Conservation (phyloP, 2,113 vertebrate genomes). For the Elgaria multicarinata region DNA sequence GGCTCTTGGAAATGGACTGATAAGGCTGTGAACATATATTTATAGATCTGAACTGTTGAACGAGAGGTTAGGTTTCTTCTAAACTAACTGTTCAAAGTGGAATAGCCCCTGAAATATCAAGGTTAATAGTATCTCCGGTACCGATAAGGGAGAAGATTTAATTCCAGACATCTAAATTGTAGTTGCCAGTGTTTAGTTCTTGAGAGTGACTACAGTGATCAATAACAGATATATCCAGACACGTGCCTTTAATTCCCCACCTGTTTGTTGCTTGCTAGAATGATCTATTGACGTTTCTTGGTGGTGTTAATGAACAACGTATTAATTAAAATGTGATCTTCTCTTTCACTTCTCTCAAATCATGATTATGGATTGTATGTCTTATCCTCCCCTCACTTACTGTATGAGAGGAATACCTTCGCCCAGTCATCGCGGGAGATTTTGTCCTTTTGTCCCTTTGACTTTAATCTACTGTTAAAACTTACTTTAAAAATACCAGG, state of each 20-base stretch:
- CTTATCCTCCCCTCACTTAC: neutral
- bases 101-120: slow-evolving; percentile 4
- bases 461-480: neutral
- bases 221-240: slow-evolving; percentile 4
- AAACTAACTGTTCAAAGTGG: neutral
- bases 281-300: neutral
- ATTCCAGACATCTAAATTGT: neutral
- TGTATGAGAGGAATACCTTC: neutral
- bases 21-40: neutral
- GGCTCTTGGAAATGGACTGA: neutral
- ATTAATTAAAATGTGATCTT: neutral
- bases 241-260: slow-evolving; percentile 1
- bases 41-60: slow-evolving; percentile 3
- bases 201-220: neutral
- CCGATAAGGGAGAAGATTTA: neutral
- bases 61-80: neutral
- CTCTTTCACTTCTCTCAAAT: neutral
- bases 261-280: neutral
- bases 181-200: neutral
- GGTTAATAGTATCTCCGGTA: slow-evolving; percentile 9
- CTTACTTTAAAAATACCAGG: neutral
- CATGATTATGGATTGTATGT: neutral
- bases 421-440: neutral
- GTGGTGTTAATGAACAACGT: neutral
- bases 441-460: neutral